Percentiles rank a stretch among this genome's conserved stretches.
These are phyloP conservation scores for Nerophis ophidion DNA, from an alignment of 2,113 vertebrate genomes.

Conservation along the genomic window DNA sequence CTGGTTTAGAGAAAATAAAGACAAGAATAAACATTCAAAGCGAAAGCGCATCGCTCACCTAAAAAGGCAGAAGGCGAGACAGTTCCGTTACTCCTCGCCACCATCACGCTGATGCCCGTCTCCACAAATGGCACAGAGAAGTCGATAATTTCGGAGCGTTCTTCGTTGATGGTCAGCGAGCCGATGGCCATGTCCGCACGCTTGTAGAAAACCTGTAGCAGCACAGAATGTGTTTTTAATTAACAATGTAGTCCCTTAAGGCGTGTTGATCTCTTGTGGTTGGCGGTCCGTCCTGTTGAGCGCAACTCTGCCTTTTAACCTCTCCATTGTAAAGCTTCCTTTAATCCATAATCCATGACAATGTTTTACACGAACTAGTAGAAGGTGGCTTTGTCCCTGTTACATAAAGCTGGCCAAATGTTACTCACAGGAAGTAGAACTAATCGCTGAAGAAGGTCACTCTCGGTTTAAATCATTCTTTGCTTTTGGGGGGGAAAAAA, in stretches of 20 bases:
- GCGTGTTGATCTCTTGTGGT: too few relatives aligned
- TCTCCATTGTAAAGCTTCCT: background rate
- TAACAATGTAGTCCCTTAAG: background rate
- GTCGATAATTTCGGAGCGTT: constrained; percentile 93
- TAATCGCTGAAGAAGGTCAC: constrained; percentile 3
- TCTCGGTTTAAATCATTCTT: too few relatives aligned
- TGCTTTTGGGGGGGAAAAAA: background rate
- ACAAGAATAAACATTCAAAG: background rate
- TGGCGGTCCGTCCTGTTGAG: background rate
- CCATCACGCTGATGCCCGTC: constrained; percentile 98
- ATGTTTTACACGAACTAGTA: constrained; percentile 14
- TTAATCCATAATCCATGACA: constrained; percentile 27
- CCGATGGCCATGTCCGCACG: constrained; percentile 97
- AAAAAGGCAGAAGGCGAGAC: constrained; percentile 95
- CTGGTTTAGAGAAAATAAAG: background rate
- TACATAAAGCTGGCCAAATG: constrained; percentile 26
- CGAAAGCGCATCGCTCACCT: constrained; percentile 66
- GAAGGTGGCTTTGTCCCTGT: constrained; percentile 10
- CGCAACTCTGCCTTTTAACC: background rate
- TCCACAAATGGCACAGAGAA: constrained; percentile 98
- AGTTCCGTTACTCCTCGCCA: constrained; percentile 91
- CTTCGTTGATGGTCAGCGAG: constrained; percentile 96
- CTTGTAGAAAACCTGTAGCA: constrained; percentile 87
- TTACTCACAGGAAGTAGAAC: constrained; percentile 12
- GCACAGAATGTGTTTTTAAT: too few relatives aligned